Conservation (phyloP, 1,140 invertebrate species). For the Heliothis virescens region DNA sequence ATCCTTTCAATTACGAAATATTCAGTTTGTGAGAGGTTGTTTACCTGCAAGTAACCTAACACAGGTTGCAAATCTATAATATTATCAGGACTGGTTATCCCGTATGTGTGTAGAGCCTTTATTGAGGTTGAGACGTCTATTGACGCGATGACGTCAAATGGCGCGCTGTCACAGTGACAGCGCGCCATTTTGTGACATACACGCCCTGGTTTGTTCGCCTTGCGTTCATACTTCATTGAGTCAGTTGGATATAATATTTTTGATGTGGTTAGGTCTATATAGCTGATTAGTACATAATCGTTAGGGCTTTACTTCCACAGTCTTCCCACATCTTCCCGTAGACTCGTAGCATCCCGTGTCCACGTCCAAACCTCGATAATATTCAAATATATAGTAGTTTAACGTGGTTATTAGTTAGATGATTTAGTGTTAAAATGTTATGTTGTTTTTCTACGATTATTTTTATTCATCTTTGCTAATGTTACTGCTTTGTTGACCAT, state of each 20-base stretch:
- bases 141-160: not conserved
- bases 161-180: not conserved
- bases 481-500: constrained; percentile 11
- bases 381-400: not conserved
- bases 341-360: not conserved
- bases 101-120: not conserved
- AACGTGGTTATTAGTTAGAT: constrained; percentile 35
- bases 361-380: constrained; percentile 15
- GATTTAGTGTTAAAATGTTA: constrained; percentile 39
- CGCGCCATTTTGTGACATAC: no score
- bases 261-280: constrained; percentile 13
- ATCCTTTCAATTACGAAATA: no score
- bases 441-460: constrained; percentile 28
- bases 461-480: constrained; percentile 38
- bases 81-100: not conserved
- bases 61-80: no score
- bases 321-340: constrained; percentile 19
- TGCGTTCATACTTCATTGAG: not conserved
- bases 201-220: not conserved
- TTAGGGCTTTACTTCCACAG: not conserved
- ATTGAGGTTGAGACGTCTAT: not conserved
- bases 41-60: no score
- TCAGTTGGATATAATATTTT: not conserved
- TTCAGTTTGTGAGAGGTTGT: no score
- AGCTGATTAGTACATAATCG: not conserved